Evolutionary conservation across 2,113 vertebrate species (phyloP), one percentile per base, ranked within the genome.

Genomic region (Dasyurus viverrinus): DNA sequence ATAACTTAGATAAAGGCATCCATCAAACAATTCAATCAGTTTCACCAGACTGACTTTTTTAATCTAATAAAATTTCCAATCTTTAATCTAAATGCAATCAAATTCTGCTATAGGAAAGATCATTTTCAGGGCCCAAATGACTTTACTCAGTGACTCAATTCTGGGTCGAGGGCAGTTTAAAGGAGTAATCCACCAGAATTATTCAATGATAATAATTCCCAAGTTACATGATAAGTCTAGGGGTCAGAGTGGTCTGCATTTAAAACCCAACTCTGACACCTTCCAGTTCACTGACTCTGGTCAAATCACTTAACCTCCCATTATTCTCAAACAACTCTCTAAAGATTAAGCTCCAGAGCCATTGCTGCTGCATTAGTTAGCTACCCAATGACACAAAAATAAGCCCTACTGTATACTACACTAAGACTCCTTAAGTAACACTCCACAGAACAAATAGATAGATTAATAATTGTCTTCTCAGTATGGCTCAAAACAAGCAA

Each of bases 101-200:
- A 89, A 11, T 57, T 96, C 94, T 89, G 89, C 91, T 42, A 2
- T 52, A 93, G 76, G 47, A 84, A 97, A 84, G n/a, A 84, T 84
- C 97, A 92, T 0, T 0, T 96, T 91, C 2, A 84, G 89, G 94
- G 27, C 2, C 93, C 22, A 84, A 95, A 93, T 53, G 94, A 92
- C 16, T 27, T 90, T 53, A 93, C 2, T 2, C 22, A 36, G 42
- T 0, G 2, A 57, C 5, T 42, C 89, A 68, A 93, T 93, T 16
- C 90, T 76, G 42, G 0, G 0, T 0, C 25, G 12, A 7, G 54
- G 52, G 36, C 1, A 90, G 90, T 4, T 96, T 95, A 54, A 96
- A 25, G 0, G n/a, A 91, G 47, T 47, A 27, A 92, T n/a, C 50
- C 9, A 76, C 16, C 55, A 52, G n/a, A 76, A 76, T n/a, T 52